Base-by-base conservation (phyloP, 2,113 vertebrate genomes). In the Stictonetta naevosa region DNA sequence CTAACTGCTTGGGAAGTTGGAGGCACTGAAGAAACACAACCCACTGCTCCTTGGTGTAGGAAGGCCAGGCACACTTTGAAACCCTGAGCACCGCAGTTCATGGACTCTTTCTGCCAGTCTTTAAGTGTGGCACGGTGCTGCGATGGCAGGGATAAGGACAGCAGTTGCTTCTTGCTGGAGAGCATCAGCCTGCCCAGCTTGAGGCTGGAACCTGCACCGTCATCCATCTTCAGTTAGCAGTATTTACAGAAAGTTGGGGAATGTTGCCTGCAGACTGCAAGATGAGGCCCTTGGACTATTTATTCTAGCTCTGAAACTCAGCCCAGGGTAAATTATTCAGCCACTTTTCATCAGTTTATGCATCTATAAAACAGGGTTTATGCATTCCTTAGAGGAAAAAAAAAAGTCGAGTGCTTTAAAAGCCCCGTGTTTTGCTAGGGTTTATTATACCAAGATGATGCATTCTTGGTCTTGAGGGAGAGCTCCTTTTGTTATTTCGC, bases 51-150 rank as follows among this genome's bases (percentile, higher is more conserved):
- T 46, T 29, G 25, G 53, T 40, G 26, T 63, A 17, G 58, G 59
- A 44, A 44, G 33, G 23, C 21, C 55, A 56, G 44, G 22, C 1
- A 2, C 14, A n/a, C 31, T 55, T 21, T n/a, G 25, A 52, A 50
- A 23, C 44, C 6, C 52, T 4, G 55, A 34, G 21, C 44, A 31
- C 26, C 0, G 0, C 55, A 26, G 48, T 59, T 28, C 26, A 0
- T 15, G 63, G 40, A 4, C 20, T 73, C 10, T 58, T 72, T 34
- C n/a, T 66, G n/a, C 79, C 56, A 52, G 2, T 56, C 33, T 63
- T 7, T n/a, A 13, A 34, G 28, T 18, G 72, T 29, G 58, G 71
- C 9, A 1, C 53, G 7, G 36, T 2, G 46, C 52, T 6, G 40
- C 28, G 34, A 10, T 48, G 75, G 6, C n/a, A 55, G 67, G 29